A percentile compares a stretch with the other conserved stretches of the same genome.
phyloP scores from a whole-genome alignment of 2,113 vertebrate genomes.

The Monopterus albus region DNA sequence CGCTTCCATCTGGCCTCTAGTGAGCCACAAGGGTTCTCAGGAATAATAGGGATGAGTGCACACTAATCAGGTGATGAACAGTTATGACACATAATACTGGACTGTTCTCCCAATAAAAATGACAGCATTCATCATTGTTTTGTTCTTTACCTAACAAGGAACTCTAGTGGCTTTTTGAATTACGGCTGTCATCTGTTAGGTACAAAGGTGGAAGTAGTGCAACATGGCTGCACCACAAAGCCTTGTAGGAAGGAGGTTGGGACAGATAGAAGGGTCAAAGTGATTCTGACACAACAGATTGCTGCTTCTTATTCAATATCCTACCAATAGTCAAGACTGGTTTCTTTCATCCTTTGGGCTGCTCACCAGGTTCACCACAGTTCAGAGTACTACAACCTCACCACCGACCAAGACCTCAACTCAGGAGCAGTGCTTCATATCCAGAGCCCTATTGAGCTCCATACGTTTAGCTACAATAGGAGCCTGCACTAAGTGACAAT shows the following conservation, averaged over 20 bases:
- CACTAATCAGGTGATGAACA: slow-evolving; percentile 40
- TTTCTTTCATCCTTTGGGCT: slow-evolving; percentile 88
- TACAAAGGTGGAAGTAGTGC: background rate
- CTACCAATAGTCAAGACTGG: slow-evolving; percentile 46
- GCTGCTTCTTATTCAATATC: too few relatives aligned
- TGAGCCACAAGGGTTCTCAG: slow-evolving; percentile 33
- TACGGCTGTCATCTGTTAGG: background rate
- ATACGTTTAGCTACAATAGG: slow-evolving; percentile 19
- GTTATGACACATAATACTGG: slow-evolving; percentile 3
- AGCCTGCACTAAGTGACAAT: slow-evolving; percentile 16
- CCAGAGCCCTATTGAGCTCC: slow-evolving; percentile 39
- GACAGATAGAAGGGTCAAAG: too few relatives aligned
- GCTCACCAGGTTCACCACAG: slow-evolving; percentile 94
- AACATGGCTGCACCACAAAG: background rate
- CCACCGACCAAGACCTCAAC: slow-evolving; percentile 80
- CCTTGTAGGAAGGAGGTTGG: too few relatives aligned
- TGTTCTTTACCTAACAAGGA: background rate
- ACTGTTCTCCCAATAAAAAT: background rate
- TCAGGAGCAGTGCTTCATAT: slow-evolving; percentile 53
- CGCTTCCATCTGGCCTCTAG: slow-evolving; percentile 52
- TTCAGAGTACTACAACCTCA: slow-evolving; percentile 94
- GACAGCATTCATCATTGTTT: background rate
- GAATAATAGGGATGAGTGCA: slow-evolving; percentile 34
- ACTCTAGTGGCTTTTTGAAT: background rate
- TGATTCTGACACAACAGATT: too few relatives aligned